These are phyloP conservation scores for Channa striata DNA, from an alignment of 2,797 vertebrate species.

Conservation along the genomic window DNA sequence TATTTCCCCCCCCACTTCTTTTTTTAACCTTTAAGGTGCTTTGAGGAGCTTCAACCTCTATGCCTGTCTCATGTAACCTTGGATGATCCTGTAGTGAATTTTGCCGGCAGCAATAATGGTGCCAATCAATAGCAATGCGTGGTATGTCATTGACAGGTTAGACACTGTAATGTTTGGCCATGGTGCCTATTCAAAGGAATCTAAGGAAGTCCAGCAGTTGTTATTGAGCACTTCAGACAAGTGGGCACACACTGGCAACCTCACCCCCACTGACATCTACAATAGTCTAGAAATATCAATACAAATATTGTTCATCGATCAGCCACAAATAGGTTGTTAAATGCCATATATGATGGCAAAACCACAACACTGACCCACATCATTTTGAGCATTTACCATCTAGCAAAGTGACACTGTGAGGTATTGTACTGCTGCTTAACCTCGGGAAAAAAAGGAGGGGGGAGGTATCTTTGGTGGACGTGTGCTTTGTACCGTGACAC, in stretches of 20 bases:
- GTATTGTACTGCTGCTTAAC: conserved; percentile 1
- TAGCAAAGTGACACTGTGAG: conserved; percentile 7
- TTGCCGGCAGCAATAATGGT: conserved; percentile 76
- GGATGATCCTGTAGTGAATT: conserved; percentile 80
- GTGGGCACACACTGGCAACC: conserved; percentile 53
- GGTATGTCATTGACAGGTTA: conserved; percentile 81
- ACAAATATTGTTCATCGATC: conserved; percentile 63
- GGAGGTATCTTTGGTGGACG: not conserved
- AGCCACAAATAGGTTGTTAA: conserved; percentile 56
- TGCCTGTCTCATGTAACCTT: conserved; percentile 69
- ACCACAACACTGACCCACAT: conserved; percentile 39
- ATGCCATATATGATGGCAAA: conserved; percentile 41
- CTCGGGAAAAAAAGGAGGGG: not conserved
- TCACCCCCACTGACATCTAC: conserved; percentile 56
- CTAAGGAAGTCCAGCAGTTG: conserved; percentile 72
- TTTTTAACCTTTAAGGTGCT: conserved; percentile 73
- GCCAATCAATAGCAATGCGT: conserved; percentile 79
- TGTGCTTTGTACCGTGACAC: not conserved
- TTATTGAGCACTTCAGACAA: conserved; percentile 75
- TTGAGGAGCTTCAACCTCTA: conserved; percentile 73
- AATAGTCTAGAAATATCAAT: conserved; percentile 65
- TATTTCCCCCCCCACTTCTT: conserved; percentile 6
- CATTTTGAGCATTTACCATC: conserved; percentile 21
- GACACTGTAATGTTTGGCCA: conserved; percentile 77
- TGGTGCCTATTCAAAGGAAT: conserved; percentile 71